These are phyloP conservation scores for Urocolius indicus DNA, from an alignment of 2,113 vertebrate species.

Conservation along the genomic window DNA sequence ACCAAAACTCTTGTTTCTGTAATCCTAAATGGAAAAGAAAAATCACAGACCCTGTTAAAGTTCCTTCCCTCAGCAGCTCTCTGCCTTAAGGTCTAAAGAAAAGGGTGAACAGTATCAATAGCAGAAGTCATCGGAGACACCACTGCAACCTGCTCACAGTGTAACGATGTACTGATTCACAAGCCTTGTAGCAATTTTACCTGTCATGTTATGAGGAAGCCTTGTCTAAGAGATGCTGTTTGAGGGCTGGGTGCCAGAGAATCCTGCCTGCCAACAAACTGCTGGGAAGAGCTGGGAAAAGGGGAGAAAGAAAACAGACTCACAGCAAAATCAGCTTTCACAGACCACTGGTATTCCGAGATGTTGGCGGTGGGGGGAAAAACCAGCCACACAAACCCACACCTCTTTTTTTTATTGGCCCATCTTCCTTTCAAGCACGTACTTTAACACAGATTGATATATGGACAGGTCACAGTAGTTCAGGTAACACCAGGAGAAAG, in stretches of 20 bases:
- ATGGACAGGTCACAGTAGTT: not conserved
- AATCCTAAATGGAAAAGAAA: not conserved
- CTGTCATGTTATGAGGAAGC: not conserved
- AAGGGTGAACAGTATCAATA: no score
- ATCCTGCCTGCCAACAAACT: not conserved
- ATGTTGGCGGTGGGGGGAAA: not conserved
- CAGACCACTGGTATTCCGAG: not conserved
- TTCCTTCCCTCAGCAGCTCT: not conserved
- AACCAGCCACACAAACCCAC: no score
- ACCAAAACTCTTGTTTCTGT: not conserved
- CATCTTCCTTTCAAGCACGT: not conserved
- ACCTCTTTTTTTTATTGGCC: not conserved
- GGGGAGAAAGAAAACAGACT: not conserved
- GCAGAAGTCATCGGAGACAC: not conserved
- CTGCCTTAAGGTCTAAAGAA: not conserved
- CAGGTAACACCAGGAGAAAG: not conserved
- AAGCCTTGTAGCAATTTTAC: not conserved
- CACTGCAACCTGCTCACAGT: not conserved
- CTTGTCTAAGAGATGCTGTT: rapidly evolving
- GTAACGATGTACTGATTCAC: not conserved
- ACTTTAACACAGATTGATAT: not conserved
- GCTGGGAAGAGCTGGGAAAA: not conserved
- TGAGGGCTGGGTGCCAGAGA: not conserved
- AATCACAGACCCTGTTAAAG: not conserved
- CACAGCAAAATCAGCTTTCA: not conserved